Evolutionary conservation across 1,140 invertebrate species (phyloP), one percentile per base, ranked within the genome.

Genomic region (Aplysia californica): DNA sequence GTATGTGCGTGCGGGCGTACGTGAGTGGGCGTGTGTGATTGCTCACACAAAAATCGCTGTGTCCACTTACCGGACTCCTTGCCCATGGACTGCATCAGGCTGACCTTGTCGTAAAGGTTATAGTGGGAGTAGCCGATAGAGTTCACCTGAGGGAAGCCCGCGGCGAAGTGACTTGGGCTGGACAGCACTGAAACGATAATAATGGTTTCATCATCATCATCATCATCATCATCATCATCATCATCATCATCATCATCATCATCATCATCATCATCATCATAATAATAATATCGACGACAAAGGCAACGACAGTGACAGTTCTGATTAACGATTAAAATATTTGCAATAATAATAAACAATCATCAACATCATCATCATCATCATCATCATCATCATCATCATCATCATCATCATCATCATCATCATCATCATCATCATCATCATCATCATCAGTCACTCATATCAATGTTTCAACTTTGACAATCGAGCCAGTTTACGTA

Each of bases 171-270:
- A 3, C 38, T 23, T n/a, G 66, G 31, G 20, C 3, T 44, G 38
- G 21, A 36, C 6, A 36, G 3, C 36, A 66, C 26, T 10, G 29
- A 18, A 26, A 10, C 6, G 6, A 61, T 26, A 61, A 61, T n/a
- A 26, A 61, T 23, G 4, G 56, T 5, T 23, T 3, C 21, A n/a
- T 58, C 31, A 50, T n/a, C 44, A n/a, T 50, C n/a, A n/a, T 50
- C 15, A 15, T 50, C 44, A 50, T 50, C 44, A 50, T 61, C 59
- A 61, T 61, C 59, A 61, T 61, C 59, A 61, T 61, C 59, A 61
- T 61, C 59, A 61, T 61, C 59, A 61, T 61, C 59, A 61, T 61
- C 59, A 61, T 61, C 59, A 61, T 61, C 59, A 61, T 61, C 59
- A 61, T 61, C 59, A 61, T 61, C 59, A 61, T 61, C 59, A 29